Evolutionary conservation across 23 tunicate genomes (phyloP).

Genomic region (Clavelina lepadiformis): DNA sequence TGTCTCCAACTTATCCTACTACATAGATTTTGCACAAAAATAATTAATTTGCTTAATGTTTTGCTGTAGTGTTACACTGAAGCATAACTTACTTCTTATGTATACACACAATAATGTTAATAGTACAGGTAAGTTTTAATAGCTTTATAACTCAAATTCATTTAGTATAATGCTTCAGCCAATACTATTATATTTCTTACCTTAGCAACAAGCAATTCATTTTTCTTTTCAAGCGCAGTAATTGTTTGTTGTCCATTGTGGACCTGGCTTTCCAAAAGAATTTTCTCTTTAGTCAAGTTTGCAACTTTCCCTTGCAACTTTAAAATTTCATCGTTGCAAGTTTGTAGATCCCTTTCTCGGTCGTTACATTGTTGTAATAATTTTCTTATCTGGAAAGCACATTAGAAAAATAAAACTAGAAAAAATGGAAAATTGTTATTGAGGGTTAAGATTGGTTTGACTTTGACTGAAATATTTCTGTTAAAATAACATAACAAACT

Average conservation of each 20-base stretch:
- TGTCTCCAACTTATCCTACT: no score
- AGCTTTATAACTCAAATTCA: no score
- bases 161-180: no score
- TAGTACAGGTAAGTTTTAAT: no score
- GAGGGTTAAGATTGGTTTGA: no score
- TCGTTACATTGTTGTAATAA: slow-evolving; percentile 66
- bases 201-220: slow-evolving; percentile 15
- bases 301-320: slow-evolving; percentile 48
- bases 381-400: slow-evolving; percentile 40
- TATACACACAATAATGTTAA: not conserved
- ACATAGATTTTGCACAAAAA: no score
- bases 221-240: slow-evolving; percentile 29
- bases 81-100: no score
- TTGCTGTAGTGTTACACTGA: no score
- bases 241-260: slow-evolving; percentile 21
- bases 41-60: no score
- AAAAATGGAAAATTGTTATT: no score
- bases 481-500: not conserved
- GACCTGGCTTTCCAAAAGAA: slow-evolving; percentile 19
- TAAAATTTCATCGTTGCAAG: slow-evolving; percentile 25
- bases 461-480: no score
- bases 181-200: no score
- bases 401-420: not conserved
- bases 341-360: slow-evolving; percentile 47
- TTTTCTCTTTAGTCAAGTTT: slow-evolving; percentile 45